These are phyloP conservation scores for Hirtodrosophila trivittata DNA, from an alignment of 2,888 invertebrate genomes.

Conservation along the genomic window DNA sequence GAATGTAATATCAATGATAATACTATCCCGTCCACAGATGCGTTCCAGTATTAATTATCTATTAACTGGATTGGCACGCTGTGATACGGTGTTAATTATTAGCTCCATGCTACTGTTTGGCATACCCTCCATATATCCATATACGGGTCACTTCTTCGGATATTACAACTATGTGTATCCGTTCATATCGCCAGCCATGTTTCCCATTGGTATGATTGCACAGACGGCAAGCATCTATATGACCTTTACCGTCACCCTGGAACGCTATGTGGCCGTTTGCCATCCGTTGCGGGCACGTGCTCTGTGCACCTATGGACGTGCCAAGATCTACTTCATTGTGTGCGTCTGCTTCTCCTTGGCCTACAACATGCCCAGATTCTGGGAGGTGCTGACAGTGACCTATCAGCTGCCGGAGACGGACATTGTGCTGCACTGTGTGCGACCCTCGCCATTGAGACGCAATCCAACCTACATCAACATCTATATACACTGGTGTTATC, in stretches of 20 bases:
- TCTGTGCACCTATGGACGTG: constrained; percentile 94
- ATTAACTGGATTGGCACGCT: constrained; percentile 95
- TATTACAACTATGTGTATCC: constrained; percentile 92
- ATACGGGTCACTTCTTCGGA: constrained; percentile 90
- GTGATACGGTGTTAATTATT: constrained; percentile 95
- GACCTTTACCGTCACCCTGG: constrained; percentile 94
- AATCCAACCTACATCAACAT: constrained; percentile 91
- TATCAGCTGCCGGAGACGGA: constrained; percentile 81
- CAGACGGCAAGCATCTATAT: constrained; percentile 98
- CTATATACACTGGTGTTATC: constrained; percentile 97
- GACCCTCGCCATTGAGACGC: constrained; percentile 88
- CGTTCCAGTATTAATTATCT: constrained; percentile 97
- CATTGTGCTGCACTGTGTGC: constrained; percentile 89
- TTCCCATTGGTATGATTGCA: constrained; percentile 93
- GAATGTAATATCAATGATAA: constrained; percentile 95
- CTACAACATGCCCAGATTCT: constrained; percentile 93
- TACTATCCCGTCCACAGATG: constrained; percentile 96
- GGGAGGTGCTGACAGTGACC: constrained; percentile 87
- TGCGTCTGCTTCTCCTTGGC: constrained; percentile 92
- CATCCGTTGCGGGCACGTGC: constrained; percentile 94
- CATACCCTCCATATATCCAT: constrained; percentile 92
- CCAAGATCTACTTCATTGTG: constrained; percentile 91
- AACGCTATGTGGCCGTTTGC: constrained; percentile 97
- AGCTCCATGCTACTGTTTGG: constrained; percentile 94
- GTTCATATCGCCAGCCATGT: constrained; percentile 91